Percentiles rank a stretch among this genome's conserved stretches.
Evolutionary conservation across 2,797 vertebrate species (phyloP).

Genomic region (Simalia tracyae): DNA sequence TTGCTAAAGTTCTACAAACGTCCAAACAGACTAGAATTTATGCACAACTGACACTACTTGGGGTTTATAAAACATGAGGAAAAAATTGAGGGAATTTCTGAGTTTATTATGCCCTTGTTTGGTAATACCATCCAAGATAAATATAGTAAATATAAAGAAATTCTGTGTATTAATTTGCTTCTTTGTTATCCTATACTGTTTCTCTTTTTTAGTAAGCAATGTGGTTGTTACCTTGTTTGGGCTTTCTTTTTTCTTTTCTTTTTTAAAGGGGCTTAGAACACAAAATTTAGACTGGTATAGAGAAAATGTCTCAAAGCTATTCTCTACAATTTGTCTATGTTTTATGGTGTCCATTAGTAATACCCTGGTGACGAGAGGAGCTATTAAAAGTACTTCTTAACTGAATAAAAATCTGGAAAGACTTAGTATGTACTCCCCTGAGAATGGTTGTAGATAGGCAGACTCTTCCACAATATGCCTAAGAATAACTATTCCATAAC

Average conservation of each 20-base stretch:
- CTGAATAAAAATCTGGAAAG: too few species aligned
- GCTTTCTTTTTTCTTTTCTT: background rate
- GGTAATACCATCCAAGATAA: background rate
- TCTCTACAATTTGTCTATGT: background rate
- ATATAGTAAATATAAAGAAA: background rate
- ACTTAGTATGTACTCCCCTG: background rate
- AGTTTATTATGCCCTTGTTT: background rate
- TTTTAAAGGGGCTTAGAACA: background rate
- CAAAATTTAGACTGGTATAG: background rate
- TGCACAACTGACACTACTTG: background rate
- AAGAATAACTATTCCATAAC: background rate
- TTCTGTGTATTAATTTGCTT: background rate
- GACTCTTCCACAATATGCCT: background rate
- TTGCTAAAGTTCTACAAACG: background rate
- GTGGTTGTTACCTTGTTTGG: background rate
- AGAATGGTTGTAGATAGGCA: background rate
- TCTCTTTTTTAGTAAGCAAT: background rate
- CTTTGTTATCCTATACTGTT: background rate
- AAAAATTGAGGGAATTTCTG: background rate
- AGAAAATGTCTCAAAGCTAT: background rate
- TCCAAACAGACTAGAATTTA: background rate
- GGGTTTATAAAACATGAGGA: background rate
- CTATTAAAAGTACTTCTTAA: background rate
- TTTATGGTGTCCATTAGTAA: background rate
- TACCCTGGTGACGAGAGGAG: background rate